Conservation (phyloP, 2,113 vertebrate genomes). For the Oreochromis spilurus region DNA sequence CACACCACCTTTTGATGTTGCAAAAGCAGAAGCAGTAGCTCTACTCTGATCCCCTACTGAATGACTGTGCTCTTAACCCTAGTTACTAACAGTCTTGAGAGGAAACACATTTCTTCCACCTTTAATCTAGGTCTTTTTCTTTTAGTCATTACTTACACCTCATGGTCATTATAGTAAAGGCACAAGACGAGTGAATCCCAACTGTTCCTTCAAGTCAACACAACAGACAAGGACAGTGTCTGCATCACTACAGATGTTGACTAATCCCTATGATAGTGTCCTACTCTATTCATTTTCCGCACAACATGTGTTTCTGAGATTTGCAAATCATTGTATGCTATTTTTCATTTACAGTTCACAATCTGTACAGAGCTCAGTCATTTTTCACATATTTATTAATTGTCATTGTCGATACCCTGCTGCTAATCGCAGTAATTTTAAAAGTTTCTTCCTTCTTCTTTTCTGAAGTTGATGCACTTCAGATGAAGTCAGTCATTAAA, state of each 20-base stretch:
- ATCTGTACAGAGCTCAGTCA: not conserved
- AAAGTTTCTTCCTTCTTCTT: not conserved
- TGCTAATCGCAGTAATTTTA: not conserved
- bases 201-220: not conserved
- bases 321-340: not conserved
- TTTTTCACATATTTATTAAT: not conserved
- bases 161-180: not conserved
- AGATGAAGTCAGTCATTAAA: not conserved
- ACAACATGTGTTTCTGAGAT: not conserved
- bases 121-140: fast-evolving
- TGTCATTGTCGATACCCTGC: not conserved
- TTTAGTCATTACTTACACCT: fast-evolving
- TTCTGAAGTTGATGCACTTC: fast-evolving
- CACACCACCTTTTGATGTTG: not conserved
- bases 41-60: not conserved
- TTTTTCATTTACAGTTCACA: not conserved
- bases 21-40: not conserved
- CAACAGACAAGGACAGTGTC: not conserved
- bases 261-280: fast-evolving
- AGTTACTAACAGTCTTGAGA: not conserved
- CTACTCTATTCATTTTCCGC: fast-evolving
- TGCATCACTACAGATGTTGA: not conserved
- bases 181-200: not conserved
- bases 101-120: not conserved
- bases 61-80: not conserved